Conservation (phyloP, 2,888 invertebrate species). For the Colletes collaris region DNA sequence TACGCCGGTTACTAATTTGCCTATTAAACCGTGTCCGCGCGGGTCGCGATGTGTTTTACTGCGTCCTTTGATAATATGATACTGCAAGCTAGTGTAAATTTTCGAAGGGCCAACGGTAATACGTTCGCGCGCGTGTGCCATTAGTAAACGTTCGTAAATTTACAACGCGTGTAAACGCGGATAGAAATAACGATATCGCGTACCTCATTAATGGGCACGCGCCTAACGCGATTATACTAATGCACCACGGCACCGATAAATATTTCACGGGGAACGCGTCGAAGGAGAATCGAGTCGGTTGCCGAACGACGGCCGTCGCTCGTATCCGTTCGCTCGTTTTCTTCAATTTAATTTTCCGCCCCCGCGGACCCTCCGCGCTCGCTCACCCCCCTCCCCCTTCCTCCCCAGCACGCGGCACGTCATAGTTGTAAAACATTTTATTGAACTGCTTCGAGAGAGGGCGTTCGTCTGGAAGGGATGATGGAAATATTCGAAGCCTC, state of each 20-base stretch:
- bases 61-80: slow-evolving; percentile 35
- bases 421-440: slow-evolving; percentile 61
- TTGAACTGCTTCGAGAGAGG: slow-evolving; percentile 39
- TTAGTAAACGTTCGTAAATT: slow-evolving; percentile 46
- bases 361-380: background rate
- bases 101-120: slow-evolving; percentile 31
- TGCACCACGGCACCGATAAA: slow-evolving; percentile 11
- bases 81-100: slow-evolving; percentile 36
- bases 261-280: slow-evolving; percentile 1
- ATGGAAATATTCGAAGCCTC: slow-evolving; percentile 45
- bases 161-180: slow-evolving; percentile 37
- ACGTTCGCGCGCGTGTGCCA: slow-evolving; percentile 26
- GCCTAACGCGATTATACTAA: slow-evolving; percentile 33
- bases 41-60: slow-evolving; percentile 30
- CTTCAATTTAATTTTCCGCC: slow-evolving; percentile 53
- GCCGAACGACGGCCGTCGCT: no score
- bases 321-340: slow-evolving; percentile 32
- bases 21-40: slow-evolving; percentile 26
- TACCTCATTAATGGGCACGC: slow-evolving; percentile 40
- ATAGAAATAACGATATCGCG: slow-evolving; percentile 52
- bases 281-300: slow-evolving; percentile 16
- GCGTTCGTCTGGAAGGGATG: slow-evolving; percentile 8
- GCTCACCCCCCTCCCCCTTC: no score
- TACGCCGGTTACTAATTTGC: slow-evolving; percentile 35
- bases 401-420: slow-evolving; percentile 31